Base-by-base conservation (phyloP, 92 coral and sea anemone species). In the Heliopora coerulea region DNA sequence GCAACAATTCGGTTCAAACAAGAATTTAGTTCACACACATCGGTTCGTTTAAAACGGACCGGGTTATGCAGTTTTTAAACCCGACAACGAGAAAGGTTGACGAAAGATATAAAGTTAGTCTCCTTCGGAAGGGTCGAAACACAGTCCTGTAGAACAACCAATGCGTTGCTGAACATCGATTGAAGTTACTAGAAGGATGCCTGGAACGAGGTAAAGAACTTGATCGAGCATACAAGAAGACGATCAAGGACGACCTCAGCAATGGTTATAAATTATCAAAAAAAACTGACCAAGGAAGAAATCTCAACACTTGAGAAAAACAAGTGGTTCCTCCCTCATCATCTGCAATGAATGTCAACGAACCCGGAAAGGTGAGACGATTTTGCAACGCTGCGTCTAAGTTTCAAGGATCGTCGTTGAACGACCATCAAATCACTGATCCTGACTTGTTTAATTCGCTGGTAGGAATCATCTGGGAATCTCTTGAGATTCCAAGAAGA, bases 261-360 rank as follows among this genome's bases (percentile, higher is more conserved):
- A 84, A 73, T 63, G 84, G 84, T n/a, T 79, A 59, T 41, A 64
- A n/a, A n/a, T n/a, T n/a, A n/a, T n/a, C n/a, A 79, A 40, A 61
- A 64, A 31, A 64, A 24, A 34, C 61, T 78, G 6, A 68, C 87
- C 33, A 40, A 60, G 17, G 80, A 78, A 42, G 78, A 76, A 50
- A 35, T 58, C 34, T 11, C 78, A 27, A 17, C 19, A 12, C 68
- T 78, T 17, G 54, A 25, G 10, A 74, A 18, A 49, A 33, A 46
- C 24, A 37, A 82, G 40, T 82, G 86, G 86, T 74, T 74, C 66
- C 69, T 82, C 15, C 82, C 78, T 37, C 87, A 61, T 23, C 83
- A 78, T 57, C 74, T 80, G 83, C 60, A 0, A 48, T 83, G 21
- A 68, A 78, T 28, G 73, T 63, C 8, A 68, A 59, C 24, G 78